Evolutionary conservation across 2,888 invertebrate species (phyloP).

Genomic region (Ceriagrion tenellum): DNA sequence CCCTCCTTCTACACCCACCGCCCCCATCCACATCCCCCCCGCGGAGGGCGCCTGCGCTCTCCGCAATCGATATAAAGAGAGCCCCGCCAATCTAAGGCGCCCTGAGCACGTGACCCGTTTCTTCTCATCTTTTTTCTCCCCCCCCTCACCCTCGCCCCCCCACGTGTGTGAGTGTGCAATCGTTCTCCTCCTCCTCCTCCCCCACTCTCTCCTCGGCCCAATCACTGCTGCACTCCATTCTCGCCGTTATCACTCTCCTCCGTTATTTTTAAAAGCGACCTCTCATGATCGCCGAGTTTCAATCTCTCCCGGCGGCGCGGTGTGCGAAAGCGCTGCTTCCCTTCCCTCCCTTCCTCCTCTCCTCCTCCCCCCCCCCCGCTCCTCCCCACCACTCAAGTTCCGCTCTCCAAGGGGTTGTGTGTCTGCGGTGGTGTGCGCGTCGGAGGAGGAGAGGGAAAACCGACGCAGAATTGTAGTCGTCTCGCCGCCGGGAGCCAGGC

Average conservation of each 20-base stretch:
- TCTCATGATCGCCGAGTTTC: neutral
- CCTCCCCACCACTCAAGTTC: neutral
- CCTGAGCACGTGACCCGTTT: slow-evolving; percentile 26
- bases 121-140: neutral
- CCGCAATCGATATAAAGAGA: slow-evolving; percentile 38
- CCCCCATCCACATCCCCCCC: neutral
- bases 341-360: neutral
- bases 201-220: neutral
- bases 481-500: too few species aligned
- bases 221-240: neutral
- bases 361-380: neutral
- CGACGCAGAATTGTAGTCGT: too few species aligned
- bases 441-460: too few species aligned
- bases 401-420: too few species aligned
- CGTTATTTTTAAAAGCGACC: neutral
- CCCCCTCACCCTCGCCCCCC: neutral
- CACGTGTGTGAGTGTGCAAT: neutral
- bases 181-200: neutral
- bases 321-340: neutral
- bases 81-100: slow-evolving; percentile 43
- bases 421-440: too few species aligned
- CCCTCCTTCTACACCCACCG: neutral
- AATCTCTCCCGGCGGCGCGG: neutral
- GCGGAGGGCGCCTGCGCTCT: slow-evolving; percentile 10
- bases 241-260: neutral